Base-by-base conservation (phyloP, 2,888 invertebrate species). In the Mechanitis messenoides region DNA sequence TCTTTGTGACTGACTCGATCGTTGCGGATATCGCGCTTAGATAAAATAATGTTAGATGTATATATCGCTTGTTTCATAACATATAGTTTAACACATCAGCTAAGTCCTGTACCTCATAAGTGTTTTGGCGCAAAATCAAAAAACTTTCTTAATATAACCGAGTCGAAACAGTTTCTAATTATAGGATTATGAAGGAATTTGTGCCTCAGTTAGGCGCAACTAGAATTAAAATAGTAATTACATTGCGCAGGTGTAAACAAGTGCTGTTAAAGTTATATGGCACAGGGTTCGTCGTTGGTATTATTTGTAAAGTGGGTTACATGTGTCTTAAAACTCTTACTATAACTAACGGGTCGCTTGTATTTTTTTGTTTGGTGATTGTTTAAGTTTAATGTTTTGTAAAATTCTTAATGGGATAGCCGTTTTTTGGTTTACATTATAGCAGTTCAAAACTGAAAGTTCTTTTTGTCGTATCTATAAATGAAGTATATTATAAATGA, bases 131-230 rank as follows among this genome's bases (percentile, higher is more conserved):
- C 58, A 62, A 62, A 58, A 62, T 64, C 66, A 62, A 66, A 66
- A 68, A 68, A 68, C 66, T 68, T 68, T 68, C 64, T 68, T 64
- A 64, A 68, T 66, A 64, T 64, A 68, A 68, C 66, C 64, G 61
- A 61, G 62, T 61, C 59, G 58, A 63, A 64, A 66, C 68, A 66
- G 64, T 66, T 63, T 68, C 66, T 66, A 64, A 68, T 66, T 66
- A 64, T 60, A 67, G 66, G 62, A 67, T 67, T 68, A 63, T 66
- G 64, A 64, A 65, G 66, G 64, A 62, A 66, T 64, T 64, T 62
- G 62, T 60, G 56, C 55, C 64, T 60, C 62, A 57, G 65, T 59
- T 67, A 59, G 60, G 55, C 60, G 58, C 62, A 67, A 61, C 66
- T 62, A 55, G 65, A 62, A 65, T 65, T 65, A 62, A 62, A 66